Percentiles rank a stretch among this genome's conserved stretches.
phyloP scores from a whole-genome alignment of 1,140 invertebrate genomes.

The Armadillidium nasatum region DNA sequence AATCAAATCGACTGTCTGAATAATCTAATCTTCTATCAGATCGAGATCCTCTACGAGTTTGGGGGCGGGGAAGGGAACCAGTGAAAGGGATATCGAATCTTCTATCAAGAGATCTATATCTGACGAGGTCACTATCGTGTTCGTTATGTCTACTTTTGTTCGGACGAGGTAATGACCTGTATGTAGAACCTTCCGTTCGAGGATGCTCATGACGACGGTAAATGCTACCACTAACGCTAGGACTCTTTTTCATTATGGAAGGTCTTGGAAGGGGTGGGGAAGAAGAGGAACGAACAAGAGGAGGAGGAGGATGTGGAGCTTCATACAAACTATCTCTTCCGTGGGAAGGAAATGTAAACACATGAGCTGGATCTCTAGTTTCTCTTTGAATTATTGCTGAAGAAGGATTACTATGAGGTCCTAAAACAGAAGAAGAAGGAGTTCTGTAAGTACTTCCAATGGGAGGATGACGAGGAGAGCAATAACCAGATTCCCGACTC shows the following conservation, averaged over 20 bases:
- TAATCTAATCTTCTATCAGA: conserved; percentile 1
- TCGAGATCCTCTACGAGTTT: conserved; percentile 25
- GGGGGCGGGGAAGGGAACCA: conserved; percentile 30
- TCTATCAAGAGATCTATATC: conserved; percentile 38
- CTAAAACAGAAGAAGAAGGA: not conserved
- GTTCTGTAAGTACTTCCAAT: not conserved
- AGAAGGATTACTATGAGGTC: conserved; percentile 18
- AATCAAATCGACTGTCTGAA: not conserved
- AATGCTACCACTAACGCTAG: conserved; percentile 37
- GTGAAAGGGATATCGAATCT: conserved; percentile 43
- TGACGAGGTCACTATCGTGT: conserved; percentile 31
- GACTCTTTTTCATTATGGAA: conserved; percentile 41
- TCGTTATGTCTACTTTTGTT: conserved; percentile 33
- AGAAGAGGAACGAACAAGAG: not conserved
- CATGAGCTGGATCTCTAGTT: conserved; percentile 21
- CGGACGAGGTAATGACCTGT: conserved; percentile 33
- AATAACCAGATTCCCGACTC: conserved; percentile 33
- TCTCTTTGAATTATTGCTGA: conserved; percentile 12
- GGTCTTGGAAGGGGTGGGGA: conserved; percentile 27
- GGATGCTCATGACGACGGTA: conserved; percentile 33
- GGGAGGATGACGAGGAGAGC: conserved; percentile 29
- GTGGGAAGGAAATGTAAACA: conserved; percentile 28
- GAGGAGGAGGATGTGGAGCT: not conserved
- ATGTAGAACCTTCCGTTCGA: conserved; percentile 18
- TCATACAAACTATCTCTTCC: conserved; percentile 27